These are phyloP conservation scores for Apis laboriosa DNA, from an alignment of 1,140 invertebrate species.

Conservation along the genomic window DNA sequence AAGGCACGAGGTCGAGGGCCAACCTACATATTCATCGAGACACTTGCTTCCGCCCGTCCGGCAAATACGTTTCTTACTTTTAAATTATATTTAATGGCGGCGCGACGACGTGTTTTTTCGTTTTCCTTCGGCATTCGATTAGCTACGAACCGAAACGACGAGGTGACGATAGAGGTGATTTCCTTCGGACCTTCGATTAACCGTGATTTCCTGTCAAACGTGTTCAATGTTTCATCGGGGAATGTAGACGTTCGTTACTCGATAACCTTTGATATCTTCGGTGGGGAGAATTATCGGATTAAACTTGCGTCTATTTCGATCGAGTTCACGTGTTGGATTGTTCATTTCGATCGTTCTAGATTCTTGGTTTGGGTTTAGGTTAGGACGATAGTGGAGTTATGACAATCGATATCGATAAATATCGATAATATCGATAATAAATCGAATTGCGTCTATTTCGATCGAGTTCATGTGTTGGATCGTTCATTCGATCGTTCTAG, in stretches of 20 bases:
- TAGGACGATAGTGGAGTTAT: too few species aligned
- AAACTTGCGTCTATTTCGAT: neutral
- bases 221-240: neutral
- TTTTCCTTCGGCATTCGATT: constrained; percentile 35
- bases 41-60: constrained; percentile 68
- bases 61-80: constrained; percentile 47
- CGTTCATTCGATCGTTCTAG: neutral
- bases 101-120: neutral
- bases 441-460: too few species aligned
- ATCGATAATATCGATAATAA: too few species aligned
- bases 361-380: neutral
- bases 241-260: neutral
- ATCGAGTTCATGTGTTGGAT: neutral
- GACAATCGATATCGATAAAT: too few species aligned
- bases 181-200: constrained; percentile 13
- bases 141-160: neutral
- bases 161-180: constrained; percentile 47
- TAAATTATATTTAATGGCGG: constrained; percentile 40
- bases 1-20: constrained; percentile 71
- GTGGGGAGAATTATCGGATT: neutral
- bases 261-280: neutral
- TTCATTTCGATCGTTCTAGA: neutral
- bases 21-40: constrained; percentile 75
- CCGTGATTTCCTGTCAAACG: neutral
- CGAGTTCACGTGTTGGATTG: neutral